Base-by-base conservation (phyloP, 2,797 vertebrate species). In the Typhlichthys eigenmanni region DNA sequence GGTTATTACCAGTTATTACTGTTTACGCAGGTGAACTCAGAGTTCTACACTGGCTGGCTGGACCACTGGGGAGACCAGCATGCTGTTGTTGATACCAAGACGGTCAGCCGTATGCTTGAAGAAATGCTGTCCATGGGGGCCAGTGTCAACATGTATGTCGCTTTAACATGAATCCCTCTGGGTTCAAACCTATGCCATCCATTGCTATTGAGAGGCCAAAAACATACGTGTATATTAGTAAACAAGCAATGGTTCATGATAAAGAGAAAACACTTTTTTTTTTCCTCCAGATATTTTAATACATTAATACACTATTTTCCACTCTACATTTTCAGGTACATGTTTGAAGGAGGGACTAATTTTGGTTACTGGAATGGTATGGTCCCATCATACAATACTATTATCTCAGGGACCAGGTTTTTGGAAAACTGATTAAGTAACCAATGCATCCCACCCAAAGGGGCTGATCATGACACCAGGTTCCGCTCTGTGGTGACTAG, bases 281-380 rank as follows among this genome's bases (percentile, higher is more conserved):
- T 24, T 24, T 4, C 32, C 53, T 1, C 45, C 17, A 49, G n/a
- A 3, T 67, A 10, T 58, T 13, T 16, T 29, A 7, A 14, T 13
- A 38, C n/a, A 29, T 29, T 29, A 29, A 29, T 29, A 29, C 24
- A 29, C 3, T 29, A 29, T 29, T 55, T 2, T 48, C 6, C 16
- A 2, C 24, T 3, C 4, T 16, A 19, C 58, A 69, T 46, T 58
- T 55, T 52, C 78, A 99, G 98, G 96, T 99, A 99, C 87, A 98
- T 99, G 97, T 99, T 98, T 90, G 96, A 98, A 43, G 98, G 98
- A 62, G 97, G 98, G 52, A 98, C 95, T 0, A 99, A 98, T 88
- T 99, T 98, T 50, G 97, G 94, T 72, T 99, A 97, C 87, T 99
- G 98, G 98, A 99, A 95, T 0, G 98, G 97, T 98, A 85, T 76